phyloP scores from a whole-genome alignment of 1,140 invertebrate species.

The Ceratitis capitata region DNA sequence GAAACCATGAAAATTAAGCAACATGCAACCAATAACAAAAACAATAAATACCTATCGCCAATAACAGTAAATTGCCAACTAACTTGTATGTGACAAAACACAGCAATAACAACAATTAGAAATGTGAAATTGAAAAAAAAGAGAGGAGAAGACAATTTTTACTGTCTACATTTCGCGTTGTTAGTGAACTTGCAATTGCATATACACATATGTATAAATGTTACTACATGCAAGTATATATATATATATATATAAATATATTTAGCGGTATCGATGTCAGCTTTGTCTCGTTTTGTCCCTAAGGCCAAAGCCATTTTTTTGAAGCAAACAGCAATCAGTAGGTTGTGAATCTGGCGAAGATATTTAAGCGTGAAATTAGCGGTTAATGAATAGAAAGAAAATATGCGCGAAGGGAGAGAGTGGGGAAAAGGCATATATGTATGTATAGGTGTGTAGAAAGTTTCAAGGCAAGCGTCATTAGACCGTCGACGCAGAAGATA shows the following conservation, averaged over 20 bases:
- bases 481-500: background rate
- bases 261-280: background rate
- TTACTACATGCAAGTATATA: no score
- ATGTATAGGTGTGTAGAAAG: background rate
- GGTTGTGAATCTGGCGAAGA: background rate
- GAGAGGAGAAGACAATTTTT: background rate
- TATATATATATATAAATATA: no score
- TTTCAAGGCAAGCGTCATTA: background rate
- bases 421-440: no score
- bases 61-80: background rate
- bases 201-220: no score
- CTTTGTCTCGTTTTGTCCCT: background rate
- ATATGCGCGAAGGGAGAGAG: background rate
- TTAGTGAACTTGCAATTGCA: background rate
- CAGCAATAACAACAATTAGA: background rate
- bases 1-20: background rate
- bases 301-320: background rate
- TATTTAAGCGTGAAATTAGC: constrained; percentile 22
- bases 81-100: background rate
- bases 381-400: constrained; percentile 6
- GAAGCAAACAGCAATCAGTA: background rate
- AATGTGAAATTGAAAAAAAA: constrained; percentile 9
- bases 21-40: background rate
- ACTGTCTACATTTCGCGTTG: background rate
- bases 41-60: background rate